Base-by-base conservation (phyloP, 2,888 invertebrate species). In the Argynnis bischoffii region DNA sequence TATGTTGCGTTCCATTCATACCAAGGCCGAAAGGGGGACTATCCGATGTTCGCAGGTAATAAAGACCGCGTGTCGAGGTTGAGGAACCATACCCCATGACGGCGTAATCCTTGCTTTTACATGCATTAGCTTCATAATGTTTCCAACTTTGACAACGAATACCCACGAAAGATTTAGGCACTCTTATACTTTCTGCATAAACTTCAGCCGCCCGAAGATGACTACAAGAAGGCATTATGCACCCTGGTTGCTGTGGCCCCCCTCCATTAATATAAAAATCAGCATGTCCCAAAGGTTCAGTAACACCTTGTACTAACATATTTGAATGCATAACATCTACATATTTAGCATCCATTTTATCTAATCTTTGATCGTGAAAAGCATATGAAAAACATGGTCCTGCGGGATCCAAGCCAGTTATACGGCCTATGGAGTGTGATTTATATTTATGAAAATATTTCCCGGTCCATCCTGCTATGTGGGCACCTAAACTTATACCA, bases 201-300 rank as follows among this genome's bases (percentile, higher is more conserved):
- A 92, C 84, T 79, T 87, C 79, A 1, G 89, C 89, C 5, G 93
- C 92, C 64, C 93, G 82, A 26, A 91, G 81, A 74, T 93, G 93
- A 75, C 93, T 93, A 72, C 93, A 93, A 2, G 88, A 86, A 0
- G 91, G 90, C 81, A 90, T 86, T 47, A 94, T 86, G 79, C 96
- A 96, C 11, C 96, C 96, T 0, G 96, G 96, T 79, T 96, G 96
- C 69, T 94, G 89, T 0, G 95, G 94, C 3, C 94, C 93, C 16
- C 96, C 96, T 21, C 94, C 94, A 76, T 96, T 96, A 6, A 96
- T 95, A 88, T 95, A 96, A 82, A 95, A 96, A 82, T 96, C 96
- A 2, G 94, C 95, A 83, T 96, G 95, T 0, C 96, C 96, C 71
- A 96, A 86, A 11, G 94, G 88, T 74, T 93, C 93, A 3, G 90